Evolutionary conservation across 2,888 invertebrate genomes (phyloP).

Genomic region (Hipparchia sbordonii): DNA sequence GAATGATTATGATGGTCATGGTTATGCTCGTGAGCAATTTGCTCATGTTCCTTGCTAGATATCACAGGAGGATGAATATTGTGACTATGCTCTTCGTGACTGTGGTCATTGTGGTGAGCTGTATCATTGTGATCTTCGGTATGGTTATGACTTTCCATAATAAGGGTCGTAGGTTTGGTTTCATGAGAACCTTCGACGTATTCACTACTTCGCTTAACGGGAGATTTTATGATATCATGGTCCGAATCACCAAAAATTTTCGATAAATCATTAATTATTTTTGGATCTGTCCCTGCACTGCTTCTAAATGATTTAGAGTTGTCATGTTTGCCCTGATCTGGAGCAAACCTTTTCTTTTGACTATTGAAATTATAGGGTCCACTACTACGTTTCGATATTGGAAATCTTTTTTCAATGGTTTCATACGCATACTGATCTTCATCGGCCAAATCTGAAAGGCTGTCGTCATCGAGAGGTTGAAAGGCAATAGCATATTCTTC

Average conservation of each 20-base stretch:
- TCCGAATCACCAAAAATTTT: slow-evolving; percentile 84
- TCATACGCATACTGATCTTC: slow-evolving; percentile 73
- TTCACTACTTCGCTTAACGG: slow-evolving; percentile 80
- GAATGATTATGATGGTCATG: slow-evolving; percentile 40
- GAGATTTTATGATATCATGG: slow-evolving; percentile 69
- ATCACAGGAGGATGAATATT: slow-evolving; percentile 39
- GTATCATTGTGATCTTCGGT: slow-evolving; percentile 56
- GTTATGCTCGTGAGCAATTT: slow-evolving; percentile 44
- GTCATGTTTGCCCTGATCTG: slow-evolving; percentile 62
- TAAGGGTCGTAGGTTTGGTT: slow-evolving; percentile 66
- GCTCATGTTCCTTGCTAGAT: slow-evolving; percentile 47
- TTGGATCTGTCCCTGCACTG: slow-evolving; percentile 85
- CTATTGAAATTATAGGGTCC: slow-evolving; percentile 58
- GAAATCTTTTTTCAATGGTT: slow-evolving; percentile 83
- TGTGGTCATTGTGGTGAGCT: slow-evolving; percentile 55
- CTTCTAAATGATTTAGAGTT: slow-evolving; percentile 64
- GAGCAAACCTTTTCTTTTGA: slow-evolving; percentile 62
- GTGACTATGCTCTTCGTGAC: slow-evolving; percentile 62
- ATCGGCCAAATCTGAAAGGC: slow-evolving; percentile 63
- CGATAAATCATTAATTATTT: slow-evolving; percentile 86
- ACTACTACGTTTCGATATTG: slow-evolving; percentile 86
- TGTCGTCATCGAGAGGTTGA: slow-evolving; percentile 75
- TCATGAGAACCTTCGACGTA: slow-evolving; percentile 63
- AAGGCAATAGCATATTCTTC: slow-evolving; percentile 78
- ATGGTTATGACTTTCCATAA: slow-evolving; percentile 55